Evolutionary conservation across 2,797 vertebrate species (phyloP), one percentile per base, ranked within the genome.

Genomic region (Falco concolor): DNA sequence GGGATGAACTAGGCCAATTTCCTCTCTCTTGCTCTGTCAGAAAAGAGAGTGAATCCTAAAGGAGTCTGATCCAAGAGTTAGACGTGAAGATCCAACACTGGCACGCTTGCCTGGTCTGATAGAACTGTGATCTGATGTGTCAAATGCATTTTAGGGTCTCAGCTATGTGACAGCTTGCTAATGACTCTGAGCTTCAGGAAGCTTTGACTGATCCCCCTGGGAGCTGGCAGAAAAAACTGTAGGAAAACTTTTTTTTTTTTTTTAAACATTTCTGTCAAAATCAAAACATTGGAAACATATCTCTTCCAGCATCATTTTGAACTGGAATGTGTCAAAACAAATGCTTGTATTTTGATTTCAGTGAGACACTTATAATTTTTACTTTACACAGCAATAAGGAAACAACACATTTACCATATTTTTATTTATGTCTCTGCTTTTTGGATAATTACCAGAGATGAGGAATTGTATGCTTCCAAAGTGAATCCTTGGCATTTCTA

Each of bases 281-380:
- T 83, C 93, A 94, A 96, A 96, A 94, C 87, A 96, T 85, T 95
- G 76, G 89, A 93, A 97, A 94, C 93, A 80, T 53, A 38, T 94
- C 79, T 93, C 78, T 83, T 84, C 53, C 74, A 93, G 88, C 94
- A 84, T 70, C 45, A 20, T 90, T 88, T 93, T n/a, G 67, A 92
- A 87, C 90, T 68, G 89, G 84, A 89, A 89, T 80, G 61, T 96
- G 95, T 96, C 95, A 96, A 95, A 97, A 97, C 95, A 96, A 89
- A 85, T 44, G 87, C 87, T 89, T 74, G 85, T 92, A 64, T 90
- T 96, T 96, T 91, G 81, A 91, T 89, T 87, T 77, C 45, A 89
- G 84, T 53, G 84, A 93, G 75, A 87, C 38, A 53, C 53, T 92
- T 82, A 21, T 24, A 82, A 74, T 95, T 95, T 96, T 80, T 82